Percentiles rank a stretch among this genome's conserved stretches.
Evolutionary conservation across 2,888 invertebrate species (phyloP).

Genomic region (Clanis bilineata): DNA sequence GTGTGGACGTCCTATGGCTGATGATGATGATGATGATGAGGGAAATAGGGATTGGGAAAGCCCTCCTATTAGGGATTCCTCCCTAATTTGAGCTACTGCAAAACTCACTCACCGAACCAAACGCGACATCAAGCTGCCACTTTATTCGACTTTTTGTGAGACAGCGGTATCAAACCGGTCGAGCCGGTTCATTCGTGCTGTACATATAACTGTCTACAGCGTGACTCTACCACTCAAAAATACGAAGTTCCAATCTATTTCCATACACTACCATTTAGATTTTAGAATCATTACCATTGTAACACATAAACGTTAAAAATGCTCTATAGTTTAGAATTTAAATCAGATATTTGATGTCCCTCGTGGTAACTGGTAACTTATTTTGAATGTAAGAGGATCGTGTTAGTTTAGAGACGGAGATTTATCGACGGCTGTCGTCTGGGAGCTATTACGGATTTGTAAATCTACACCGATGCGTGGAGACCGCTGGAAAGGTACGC

Average conservation of each 20-base stretch:
- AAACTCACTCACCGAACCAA: no score
- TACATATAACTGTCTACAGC: no score
- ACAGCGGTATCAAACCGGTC: no score
- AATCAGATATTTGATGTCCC: not conserved
- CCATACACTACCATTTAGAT: not conserved
- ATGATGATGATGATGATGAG: no score
- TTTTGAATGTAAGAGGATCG: slow-evolving; percentile 46
- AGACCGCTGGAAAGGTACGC: slow-evolving; percentile 34
- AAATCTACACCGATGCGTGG: slow-evolving; percentile 40
- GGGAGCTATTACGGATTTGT: slow-evolving; percentile 54
- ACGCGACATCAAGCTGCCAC: no score
- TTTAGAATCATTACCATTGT: not conserved
- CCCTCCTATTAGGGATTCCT: no score
- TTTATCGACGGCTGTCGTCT: slow-evolving; percentile 48
- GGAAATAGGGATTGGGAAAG: no score
- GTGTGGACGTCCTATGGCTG: no score
- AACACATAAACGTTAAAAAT: not conserved
- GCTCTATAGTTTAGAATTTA: not conserved
- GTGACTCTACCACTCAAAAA: no score
- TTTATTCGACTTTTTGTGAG: no score
- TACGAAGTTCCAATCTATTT: not conserved
- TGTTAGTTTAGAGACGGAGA: slow-evolving; percentile 43
- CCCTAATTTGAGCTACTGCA: no score
- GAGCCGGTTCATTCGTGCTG: no score
- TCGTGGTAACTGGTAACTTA: slow-evolving; percentile 19